A percentile compares a stretch with the other conserved stretches of the same genome.
These are phyloP conservation scores for Pachyuromys duprasi DNA, from an alignment of 2,797 vertebrate genomes.

Conservation along the genomic window DNA sequence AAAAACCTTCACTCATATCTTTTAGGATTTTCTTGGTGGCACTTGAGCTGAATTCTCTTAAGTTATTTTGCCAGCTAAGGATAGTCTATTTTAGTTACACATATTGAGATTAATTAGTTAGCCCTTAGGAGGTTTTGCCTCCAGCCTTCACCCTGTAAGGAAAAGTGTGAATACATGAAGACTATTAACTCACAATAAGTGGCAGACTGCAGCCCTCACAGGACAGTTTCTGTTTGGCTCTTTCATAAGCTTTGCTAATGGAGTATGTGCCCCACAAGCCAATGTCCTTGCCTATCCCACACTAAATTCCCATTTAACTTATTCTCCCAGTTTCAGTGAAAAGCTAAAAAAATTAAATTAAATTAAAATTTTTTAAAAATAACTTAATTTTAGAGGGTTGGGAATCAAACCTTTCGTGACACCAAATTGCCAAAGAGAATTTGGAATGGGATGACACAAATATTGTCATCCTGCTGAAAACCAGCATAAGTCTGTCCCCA, in stretches of 20 bases:
- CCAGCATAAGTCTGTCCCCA: conserved; percentile 81
- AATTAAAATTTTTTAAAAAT: conserved; percentile 41
- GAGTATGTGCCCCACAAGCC: conserved; percentile 70
- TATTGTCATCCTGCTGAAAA: conserved; percentile 84
- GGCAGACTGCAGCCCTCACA: conserved; percentile 86
- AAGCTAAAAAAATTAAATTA: not conserved
- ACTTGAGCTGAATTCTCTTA: conserved; percentile 79
- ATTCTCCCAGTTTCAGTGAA: conserved; percentile 76
- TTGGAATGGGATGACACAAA: conserved; percentile 81
- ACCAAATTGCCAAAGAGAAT: conserved; percentile 79
- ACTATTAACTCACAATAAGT: conserved; percentile 88
- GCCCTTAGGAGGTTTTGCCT: conserved; percentile 88
- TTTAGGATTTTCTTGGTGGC: conserved; percentile 83
- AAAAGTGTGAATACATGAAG: conserved; percentile 87
- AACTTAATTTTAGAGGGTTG: conserved; percentile 67
- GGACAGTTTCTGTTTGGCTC: conserved; percentile 84
- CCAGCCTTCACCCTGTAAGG: conserved; percentile 87
- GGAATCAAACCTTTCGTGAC: conserved; percentile 81
- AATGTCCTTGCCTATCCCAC: conserved; percentile 78
- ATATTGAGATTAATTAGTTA: conserved; percentile 91
- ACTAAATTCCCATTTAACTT: conserved; percentile 83
- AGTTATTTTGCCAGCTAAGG: conserved; percentile 84
- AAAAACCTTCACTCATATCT: conserved; percentile 77
- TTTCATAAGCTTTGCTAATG: conserved; percentile 83
- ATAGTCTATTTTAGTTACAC: conserved; percentile 87